Base-by-base conservation (phyloP, 2,113 vertebrate genomes). In the Clarias batrachus region DNA sequence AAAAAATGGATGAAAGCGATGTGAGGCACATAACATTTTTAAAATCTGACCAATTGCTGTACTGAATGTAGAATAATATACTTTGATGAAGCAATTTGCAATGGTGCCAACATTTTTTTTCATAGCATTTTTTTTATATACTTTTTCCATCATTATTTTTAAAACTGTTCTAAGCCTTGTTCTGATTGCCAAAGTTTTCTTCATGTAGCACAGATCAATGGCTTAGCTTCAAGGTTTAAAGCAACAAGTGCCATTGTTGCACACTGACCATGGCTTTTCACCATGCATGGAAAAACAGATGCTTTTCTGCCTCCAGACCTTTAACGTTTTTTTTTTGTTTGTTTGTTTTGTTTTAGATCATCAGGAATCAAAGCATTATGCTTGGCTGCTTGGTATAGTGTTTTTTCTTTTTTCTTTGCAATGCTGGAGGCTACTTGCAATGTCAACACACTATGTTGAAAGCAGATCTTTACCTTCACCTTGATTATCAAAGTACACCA, bases 221-320 rank as follows among this genome's bases (percentile, higher is more conserved):
- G 65, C 62, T 78, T 13, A 21, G 85, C 80, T 76, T 66, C 41
- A 82, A 87, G 85, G 86, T 87, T 82, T 83, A 82, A 86, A 83
- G 84, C 76, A 66, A 76, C 82, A 68, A 86, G 89, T 76, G 74
- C 63, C 27, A 86, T 83, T 77, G 86, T 86, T 82, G 86, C 59
- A 37, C 70, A 78, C 37, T 77, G 30, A 57, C 59, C 81, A 81
- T 33, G 17, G 48, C 41, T 77, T 77, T 87, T 68, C 63, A 57
- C 57, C 30, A 65, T 84, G 80, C 80, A 87, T 77, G 68, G 73
- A 70, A 77, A 87, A 85, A 85, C 52, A 68, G 60, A 82, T 82
- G 62, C 37, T 66, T 68, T 74, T 59, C 16, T 84, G 74, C 62
- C 81, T 71, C 27, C 62, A 73, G 59, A 83, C 48, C 56, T 85